Percentiles rank a stretch among this genome's conserved stretches.
phyloP scores from a whole-genome alignment of 2,797 vertebrate species.

The Eutrigla gurnardus region DNA sequence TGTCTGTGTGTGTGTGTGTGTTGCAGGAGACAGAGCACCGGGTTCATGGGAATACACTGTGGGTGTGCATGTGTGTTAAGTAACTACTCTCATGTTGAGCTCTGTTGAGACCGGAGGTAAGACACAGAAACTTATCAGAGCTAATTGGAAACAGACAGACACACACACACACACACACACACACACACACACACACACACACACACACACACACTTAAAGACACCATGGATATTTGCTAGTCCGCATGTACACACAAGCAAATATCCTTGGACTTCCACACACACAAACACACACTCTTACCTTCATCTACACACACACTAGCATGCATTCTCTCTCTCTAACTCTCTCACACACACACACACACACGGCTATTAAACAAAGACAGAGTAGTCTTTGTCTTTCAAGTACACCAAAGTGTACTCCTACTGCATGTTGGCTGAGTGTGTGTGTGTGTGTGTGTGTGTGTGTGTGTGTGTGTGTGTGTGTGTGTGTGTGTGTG shows the following conservation, averaged over 20 bases:
- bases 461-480: constrained; percentile 8
- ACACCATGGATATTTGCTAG: constrained; percentile 11
- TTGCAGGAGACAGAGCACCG: constrained; percentile 64
- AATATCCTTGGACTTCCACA: constrained; percentile 3
- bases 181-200: not conserved
- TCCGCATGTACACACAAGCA: constrained; percentile 17
- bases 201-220: constrained; percentile 14
- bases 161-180: constrained; percentile 11
- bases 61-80: constrained; percentile 43
- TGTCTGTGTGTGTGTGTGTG: constrained; percentile 25
- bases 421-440: constrained; percentile 46
- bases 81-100: constrained; percentile 67
- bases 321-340: constrained; percentile 30
- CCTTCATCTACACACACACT: constrained; percentile 19
- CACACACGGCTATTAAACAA: constrained; percentile 49
- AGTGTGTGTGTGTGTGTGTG: constrained; percentile 16
- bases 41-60: constrained; percentile 69
- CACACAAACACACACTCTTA: constrained; percentile 22
- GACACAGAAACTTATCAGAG: constrained; percentile 72
- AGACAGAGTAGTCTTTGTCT: constrained; percentile 69
- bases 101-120: constrained; percentile 74
- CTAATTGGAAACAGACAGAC: constrained; percentile 76
- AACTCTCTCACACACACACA: constrained; percentile 24
- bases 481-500: constrained; percentile 10
- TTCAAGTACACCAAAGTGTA: constrained; percentile 59